Conservation (phyloP, 92 coral and sea anemone genomes). For the Porites lobata region DNA sequence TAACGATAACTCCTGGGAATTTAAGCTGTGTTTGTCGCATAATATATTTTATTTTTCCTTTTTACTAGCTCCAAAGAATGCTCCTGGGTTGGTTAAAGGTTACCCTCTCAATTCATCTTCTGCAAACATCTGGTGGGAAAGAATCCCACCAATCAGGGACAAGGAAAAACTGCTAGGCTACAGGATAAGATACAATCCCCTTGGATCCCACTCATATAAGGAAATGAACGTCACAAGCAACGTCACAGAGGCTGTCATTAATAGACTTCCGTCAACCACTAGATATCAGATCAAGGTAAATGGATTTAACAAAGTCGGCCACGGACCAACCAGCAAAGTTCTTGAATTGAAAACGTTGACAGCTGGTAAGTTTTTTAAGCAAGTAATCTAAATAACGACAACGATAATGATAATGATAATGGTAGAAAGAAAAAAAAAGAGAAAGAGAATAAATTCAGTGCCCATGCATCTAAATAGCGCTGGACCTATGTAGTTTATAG, state of each 20-base stretch:
- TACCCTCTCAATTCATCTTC: conserved; percentile 13
- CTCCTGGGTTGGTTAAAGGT: conserved; percentile 2
- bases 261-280: background rate
- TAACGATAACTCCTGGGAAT: background rate
- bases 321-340: background rate
- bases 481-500: background rate
- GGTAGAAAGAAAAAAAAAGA: too few relatives aligned
- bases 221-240: conserved; percentile 4
- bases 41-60: background rate
- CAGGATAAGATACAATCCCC: background rate
- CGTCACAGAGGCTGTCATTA: background rate
- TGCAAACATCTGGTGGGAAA: background rate
- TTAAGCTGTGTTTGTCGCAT: background rate
- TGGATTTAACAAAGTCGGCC: conserved; percentile 16
- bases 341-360: background rate
- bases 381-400: background rate
- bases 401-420: too few relatives aligned
- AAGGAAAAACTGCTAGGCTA: conserved; percentile 12
- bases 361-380: background rate
- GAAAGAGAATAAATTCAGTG: too few relatives aligned
- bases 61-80: conserved; percentile 6
- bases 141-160: background rate
- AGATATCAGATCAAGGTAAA: conserved; percentile 7
- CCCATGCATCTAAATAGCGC: background rate
- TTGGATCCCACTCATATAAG: background rate